These are phyloP conservation scores for Ailuropoda melanoleuca DNA, from an alignment of 2,113 vertebrate species.

Conservation along the genomic window DNA sequence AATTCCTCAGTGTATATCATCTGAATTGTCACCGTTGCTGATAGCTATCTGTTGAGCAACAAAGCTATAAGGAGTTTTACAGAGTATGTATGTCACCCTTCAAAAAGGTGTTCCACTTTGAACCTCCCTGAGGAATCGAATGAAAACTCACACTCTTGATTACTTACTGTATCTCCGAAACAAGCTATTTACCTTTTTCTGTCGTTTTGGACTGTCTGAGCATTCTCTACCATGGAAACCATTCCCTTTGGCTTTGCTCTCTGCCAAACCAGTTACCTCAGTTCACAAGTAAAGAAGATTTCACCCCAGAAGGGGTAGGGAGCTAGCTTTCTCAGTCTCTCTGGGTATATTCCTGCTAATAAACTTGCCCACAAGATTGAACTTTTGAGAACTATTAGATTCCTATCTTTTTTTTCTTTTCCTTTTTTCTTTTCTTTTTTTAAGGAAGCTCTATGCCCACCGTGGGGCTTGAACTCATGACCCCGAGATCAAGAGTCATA, in stretches of 20 bases:
- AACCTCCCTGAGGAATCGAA: neutral
- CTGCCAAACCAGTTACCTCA: neutral
- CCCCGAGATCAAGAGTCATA: neutral
- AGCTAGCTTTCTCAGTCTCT: neutral
- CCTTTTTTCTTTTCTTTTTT: neutral
- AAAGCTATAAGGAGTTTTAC: neutral
- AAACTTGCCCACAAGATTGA: neutral
- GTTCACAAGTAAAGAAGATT: slow-evolving; percentile 1
- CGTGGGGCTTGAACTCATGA: neutral
- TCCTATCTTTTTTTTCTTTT: neutral
- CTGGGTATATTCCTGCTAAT: neutral
- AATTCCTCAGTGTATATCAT: neutral
- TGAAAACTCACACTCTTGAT: slow-evolving; percentile 38
- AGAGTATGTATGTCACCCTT: neutral
- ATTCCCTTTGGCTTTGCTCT: slow-evolving; percentile 51
- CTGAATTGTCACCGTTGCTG: slow-evolving; percentile 12
- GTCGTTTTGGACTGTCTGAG: slow-evolving; percentile 18
- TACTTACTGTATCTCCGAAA: neutral
- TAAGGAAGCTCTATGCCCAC: neutral
- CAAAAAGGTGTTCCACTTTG: slow-evolving; percentile 5
- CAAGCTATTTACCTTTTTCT: neutral
- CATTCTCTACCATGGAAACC: neutral
- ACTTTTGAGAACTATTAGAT: slow-evolving; percentile 19
- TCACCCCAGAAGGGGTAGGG: neutral
- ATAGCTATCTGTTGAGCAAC: neutral